Evolutionary conservation across 2,888 invertebrate species (phyloP), one percentile per base, ranked within the genome.

Genomic region (Galerucella nymphaeae): DNA sequence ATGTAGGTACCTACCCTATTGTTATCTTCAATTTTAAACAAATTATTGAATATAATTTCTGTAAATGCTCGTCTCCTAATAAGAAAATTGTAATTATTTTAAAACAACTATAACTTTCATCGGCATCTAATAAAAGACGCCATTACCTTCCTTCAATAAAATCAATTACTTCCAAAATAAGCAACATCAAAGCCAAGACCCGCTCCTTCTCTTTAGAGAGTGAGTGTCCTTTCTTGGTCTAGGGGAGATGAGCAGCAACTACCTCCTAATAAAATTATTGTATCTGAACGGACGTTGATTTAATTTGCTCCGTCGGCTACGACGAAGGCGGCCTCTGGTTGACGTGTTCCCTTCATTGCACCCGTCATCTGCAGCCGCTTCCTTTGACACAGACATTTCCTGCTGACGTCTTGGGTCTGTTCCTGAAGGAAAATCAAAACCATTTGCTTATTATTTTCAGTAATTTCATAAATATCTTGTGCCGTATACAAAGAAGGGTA

Each of bases 261-360:
- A 72, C 68, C 75, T 70, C 77, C 78, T 83, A 83, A 83, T 82
- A 81, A 81, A 82, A 82, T 83, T 83, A 83, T 79, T 82, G 80
- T 82, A 82, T 83, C 84, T 83, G 83, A 80, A 81, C 78, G 75
- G 82, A 78, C 80, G 78, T 81, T 83, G 84, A 84, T 84, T 84
- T 80, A 83, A 83, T 83, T 83, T 75, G 70, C 73, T 72, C 74
- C 75, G 71, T 70, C 74, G 76, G 66, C 69, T 66, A 70, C 70
- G 74, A 72, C 62, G 71, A 63, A 66, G 66, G 66, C 69, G 66
- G 30, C 70, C 64, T 70, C 70, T 66, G 68, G 64, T 14, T 63
- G 74, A 75, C 78, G 79, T 80, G 82, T 83, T 81, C 83, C 81
- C 83, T 83, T 83, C 83, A 83, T 82, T 82, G 82, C 83, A 82